Base-by-base conservation (phyloP, 2,888 invertebrate genomes). In the Pogonocherus hispidulus region DNA sequence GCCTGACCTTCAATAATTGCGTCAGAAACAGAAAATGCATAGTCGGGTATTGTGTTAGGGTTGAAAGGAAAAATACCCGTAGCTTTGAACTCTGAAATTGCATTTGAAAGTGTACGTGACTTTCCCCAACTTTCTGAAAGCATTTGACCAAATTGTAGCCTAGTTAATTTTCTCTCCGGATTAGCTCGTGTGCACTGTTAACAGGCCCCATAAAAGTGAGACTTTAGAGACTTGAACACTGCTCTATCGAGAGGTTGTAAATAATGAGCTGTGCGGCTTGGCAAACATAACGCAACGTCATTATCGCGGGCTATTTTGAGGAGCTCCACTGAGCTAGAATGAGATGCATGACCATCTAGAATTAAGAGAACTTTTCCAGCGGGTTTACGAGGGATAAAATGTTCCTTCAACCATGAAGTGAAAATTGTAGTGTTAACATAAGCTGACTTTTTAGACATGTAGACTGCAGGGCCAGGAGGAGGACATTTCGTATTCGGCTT, bases 321-420 rank as follows among this genome's bases (percentile, higher is more conserved):
- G 54, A 63, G 49, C 49, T 6, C n/a, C 11, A 57, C 35, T 22
- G 54, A 63, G 14, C 27, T 63, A 9, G 41, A 54, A 22, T 63
- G 63, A 3, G 55, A 16, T 16, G 23, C 14, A 57, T 47, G 20
- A 6, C 41, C 65, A 18, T 57, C 49, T 14, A n/a, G 23, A n/a
- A 44, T n/a, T 3, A 57, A 44, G 6, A 16, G n/a, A 1, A n/a
- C 37, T 51, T 51, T 27, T 27, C 27, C 1, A 27, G 27, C 1
- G 5, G 8, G 27, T 27, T 1, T 27, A 27, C 27, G 1, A 27
- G 27, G 27, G 8, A 27, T 27, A 27, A 27, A 27, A 8, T 27
- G 27, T 27, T 27, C 27, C 1, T 27, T 27, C 27, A 27, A 27
- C 27, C 1, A 27, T 27, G 27, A 6, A 6, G 27, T 27, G 27